Evolutionary conservation across 2,888 invertebrate species (phyloP).

Genomic region (Loripinus fragilis): DNA sequence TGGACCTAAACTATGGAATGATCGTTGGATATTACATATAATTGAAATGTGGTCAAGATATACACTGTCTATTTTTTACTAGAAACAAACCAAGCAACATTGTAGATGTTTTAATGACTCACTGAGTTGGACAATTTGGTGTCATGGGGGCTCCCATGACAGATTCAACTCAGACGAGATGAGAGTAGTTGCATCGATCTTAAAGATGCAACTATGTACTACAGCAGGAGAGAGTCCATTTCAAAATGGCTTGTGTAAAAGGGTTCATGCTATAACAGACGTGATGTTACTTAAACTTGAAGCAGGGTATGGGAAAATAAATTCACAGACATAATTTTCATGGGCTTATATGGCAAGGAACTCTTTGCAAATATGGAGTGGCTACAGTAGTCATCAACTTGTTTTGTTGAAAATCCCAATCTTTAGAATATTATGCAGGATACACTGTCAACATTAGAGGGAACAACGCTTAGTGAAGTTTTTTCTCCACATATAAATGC

Average conservation of each 20-base stretch:
- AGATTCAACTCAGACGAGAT: not conserved
- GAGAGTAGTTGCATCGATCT: not conserved
- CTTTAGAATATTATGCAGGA: no score
- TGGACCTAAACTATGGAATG: no score
- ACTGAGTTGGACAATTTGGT: slow-evolving; percentile 39
- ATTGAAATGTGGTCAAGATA: slow-evolving; percentile 1
- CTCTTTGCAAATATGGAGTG: no score
- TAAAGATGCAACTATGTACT: slow-evolving; percentile 28
- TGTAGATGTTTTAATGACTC: slow-evolving; percentile 12
- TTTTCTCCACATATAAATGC: slow-evolving; percentile 48
- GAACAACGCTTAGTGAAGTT: slow-evolving; percentile 39
- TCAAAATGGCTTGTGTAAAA: not conserved
- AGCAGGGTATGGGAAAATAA: slow-evolving; percentile 19
- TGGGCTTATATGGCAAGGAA: no score
- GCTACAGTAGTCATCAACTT: slow-evolving; percentile 39
- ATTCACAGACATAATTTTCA: no score
- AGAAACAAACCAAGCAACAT: not conserved
- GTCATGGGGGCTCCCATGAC: slow-evolving; percentile 27
- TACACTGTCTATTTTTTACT: not conserved
- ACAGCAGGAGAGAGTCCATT: slow-evolving; percentile 5
- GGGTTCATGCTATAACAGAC: slow-evolving; percentile 24
- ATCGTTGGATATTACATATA: not conserved
- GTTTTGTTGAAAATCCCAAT: slow-evolving; percentile 34
- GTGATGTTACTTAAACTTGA: slow-evolving; percentile 35
- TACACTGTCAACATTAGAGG: slow-evolving; percentile 45